Conservation (phyloP, 2,888 invertebrate genomes). For the Matsumyia berberina region DNA sequence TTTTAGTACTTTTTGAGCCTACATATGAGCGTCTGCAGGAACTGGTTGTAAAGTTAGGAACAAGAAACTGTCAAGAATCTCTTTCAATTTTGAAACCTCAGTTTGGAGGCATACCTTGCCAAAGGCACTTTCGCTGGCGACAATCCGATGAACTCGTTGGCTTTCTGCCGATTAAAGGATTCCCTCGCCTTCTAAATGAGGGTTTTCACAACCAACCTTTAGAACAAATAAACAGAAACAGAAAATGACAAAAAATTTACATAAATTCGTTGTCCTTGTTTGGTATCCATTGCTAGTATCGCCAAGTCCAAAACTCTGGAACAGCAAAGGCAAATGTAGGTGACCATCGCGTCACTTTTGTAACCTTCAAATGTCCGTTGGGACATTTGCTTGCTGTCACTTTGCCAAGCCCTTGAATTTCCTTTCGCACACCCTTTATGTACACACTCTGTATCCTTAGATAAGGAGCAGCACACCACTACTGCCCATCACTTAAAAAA, state of each 20-base stretch:
- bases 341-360: constrained; percentile 23
- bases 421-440: constrained; percentile 2
- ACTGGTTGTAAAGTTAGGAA: too few relatives aligned
- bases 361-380: constrained; percentile 44
- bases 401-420: constrained; percentile 18
- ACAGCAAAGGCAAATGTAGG: constrained; percentile 22
- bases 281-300: background rate
- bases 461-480: background rate
- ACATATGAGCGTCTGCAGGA: too few relatives aligned
- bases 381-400: background rate
- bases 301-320: background rate
- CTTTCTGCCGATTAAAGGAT: too few relatives aligned
- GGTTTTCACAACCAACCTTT: too few relatives aligned
- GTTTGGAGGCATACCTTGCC: too few relatives aligned
- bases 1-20: too few relatives aligned
- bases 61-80: too few relatives aligned
- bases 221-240: background rate
- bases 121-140: too few relatives aligned
- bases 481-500: background rate
- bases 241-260: constrained; percentile 6
- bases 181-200: too few relatives aligned
- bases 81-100: too few relatives aligned
- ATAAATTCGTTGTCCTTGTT: constrained; percentile 1
- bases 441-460: constrained; percentile 1
- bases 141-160: too few relatives aligned